Conservation (phyloP, 2,797 vertebrate species). For the Phylloscopus collybita region DNA sequence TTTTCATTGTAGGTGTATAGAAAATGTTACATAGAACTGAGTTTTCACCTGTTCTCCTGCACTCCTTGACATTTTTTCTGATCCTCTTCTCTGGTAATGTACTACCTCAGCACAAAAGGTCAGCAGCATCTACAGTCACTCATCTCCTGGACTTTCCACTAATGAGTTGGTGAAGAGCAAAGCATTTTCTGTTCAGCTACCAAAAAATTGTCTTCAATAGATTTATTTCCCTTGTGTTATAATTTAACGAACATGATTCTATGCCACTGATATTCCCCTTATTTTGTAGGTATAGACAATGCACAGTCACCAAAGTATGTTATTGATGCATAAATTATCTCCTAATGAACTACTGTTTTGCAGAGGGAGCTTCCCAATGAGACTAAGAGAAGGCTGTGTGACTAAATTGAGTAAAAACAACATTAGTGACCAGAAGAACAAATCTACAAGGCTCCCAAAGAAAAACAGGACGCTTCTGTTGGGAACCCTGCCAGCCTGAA, state of each 20-base stretch:
- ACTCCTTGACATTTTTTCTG: neutral
- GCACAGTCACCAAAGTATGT: neutral
- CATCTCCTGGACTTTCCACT: neutral
- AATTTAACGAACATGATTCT: neutral
- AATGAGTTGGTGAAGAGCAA: neutral
- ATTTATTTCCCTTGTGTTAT: neutral
- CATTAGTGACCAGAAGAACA: neutral
- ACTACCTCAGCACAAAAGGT: neutral
- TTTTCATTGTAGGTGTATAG: neutral
- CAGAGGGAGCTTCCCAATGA: neutral
- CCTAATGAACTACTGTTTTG: neutral
- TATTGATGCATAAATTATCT: neutral
- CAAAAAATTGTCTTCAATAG: neutral
- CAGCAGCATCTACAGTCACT: conserved; percentile 14
- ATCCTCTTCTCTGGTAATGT: neutral
- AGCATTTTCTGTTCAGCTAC: conserved; percentile 31
- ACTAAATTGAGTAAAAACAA: neutral
- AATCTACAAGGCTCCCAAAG: neutral
- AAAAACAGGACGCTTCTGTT: neutral
- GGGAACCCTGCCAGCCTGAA: neutral
- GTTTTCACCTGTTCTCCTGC: neutral
- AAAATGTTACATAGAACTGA: neutral
- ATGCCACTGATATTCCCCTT: neutral
- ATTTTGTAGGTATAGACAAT: neutral
- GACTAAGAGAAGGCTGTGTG: neutral